phyloP scores from a whole-genome alignment of 2,888 invertebrate genomes.

The Cantharis lateralis region DNA sequence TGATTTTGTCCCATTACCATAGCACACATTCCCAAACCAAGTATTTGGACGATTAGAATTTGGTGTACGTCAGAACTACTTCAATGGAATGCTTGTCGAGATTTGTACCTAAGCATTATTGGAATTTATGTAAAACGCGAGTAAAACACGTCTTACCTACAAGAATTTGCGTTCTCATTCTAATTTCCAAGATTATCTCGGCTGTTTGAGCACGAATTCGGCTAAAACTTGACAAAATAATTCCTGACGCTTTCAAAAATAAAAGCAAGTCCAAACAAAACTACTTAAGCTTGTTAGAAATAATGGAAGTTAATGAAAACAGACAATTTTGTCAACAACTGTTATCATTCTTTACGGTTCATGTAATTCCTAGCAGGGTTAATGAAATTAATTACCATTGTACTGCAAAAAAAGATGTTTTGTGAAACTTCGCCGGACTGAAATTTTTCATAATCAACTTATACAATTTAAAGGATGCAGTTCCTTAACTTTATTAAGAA shows the following conservation, averaged over 20 bases:
- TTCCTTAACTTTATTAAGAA: neutral
- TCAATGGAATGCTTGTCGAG: slow-evolving; percentile 2
- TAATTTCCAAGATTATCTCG: slow-evolving; percentile 19
- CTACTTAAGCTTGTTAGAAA: neutral
- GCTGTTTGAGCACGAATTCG: slow-evolving; percentile 6
- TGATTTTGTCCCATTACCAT: neutral
- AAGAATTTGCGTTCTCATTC: slow-evolving; percentile 9
- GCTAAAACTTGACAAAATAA: neutral
- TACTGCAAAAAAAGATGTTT: neutral
- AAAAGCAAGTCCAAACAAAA: neutral
- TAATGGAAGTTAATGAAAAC: neutral
- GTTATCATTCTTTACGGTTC: neutral
- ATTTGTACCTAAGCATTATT: slow-evolving; percentile 15
- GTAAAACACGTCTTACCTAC: slow-evolving; percentile 12
- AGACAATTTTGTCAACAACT: neutral
- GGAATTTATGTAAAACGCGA: slow-evolving; percentile 8
- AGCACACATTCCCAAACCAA: neutral
- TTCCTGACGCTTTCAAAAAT: neutral
- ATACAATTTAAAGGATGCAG: neutral
- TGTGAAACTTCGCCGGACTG: neutral
- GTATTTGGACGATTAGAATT: neutral
- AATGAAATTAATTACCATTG: neutral
- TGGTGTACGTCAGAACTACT: neutral
- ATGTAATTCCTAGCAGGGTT: neutral
- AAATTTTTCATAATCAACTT: neutral